These are phyloP conservation scores for Potorous gilbertii DNA, from an alignment of 2,797 vertebrate species.

Conservation along the genomic window DNA sequence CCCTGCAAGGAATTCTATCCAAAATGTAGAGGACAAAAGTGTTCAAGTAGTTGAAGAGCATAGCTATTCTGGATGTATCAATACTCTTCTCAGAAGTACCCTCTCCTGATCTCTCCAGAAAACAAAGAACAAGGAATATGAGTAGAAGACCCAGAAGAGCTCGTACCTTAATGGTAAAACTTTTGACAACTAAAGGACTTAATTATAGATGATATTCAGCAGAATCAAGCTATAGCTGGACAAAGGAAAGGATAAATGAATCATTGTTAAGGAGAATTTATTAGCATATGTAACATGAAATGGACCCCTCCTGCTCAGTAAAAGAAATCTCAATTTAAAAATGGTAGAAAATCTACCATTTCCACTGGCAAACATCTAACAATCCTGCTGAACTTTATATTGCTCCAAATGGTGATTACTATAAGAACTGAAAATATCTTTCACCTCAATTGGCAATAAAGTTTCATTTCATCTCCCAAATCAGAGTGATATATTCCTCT, in stretches of 20 bases:
- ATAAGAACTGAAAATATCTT: constrained; percentile 3
- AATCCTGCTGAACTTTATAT: constrained; percentile 69
- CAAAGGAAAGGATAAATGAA: constrained; percentile 34
- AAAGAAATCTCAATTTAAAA: constrained; percentile 57
- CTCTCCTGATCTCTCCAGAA: neutral
- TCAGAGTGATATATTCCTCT: constrained; percentile 57
- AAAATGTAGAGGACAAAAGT: constrained; percentile 9
- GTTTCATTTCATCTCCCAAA: constrained; percentile 58
- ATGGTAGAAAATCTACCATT: constrained; percentile 23
- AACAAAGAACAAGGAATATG: constrained; percentile 11
- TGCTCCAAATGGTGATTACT: constrained; percentile 64
- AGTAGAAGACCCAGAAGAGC: neutral
- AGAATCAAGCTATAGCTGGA: constrained; percentile 44
- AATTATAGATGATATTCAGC: constrained; percentile 41
- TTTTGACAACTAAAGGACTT: neutral
- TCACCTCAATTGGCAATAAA: constrained; percentile 72
- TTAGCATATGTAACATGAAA: constrained; percentile 57
- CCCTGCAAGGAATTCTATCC: constrained; percentile 26
- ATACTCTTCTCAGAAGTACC: neutral
- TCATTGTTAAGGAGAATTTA: constrained; percentile 59
- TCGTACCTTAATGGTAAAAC: constrained; percentile 2
- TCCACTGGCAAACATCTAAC: constrained; percentile 71
- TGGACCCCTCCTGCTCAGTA: constrained; percentile 24
- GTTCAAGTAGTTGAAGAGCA: constrained; percentile 26
- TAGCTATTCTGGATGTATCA: neutral